Percentiles rank a stretch among this genome's conserved stretches.
Conservation (phyloP, 1,140 invertebrate genomes). For the Cotesia glomerata region DNA sequence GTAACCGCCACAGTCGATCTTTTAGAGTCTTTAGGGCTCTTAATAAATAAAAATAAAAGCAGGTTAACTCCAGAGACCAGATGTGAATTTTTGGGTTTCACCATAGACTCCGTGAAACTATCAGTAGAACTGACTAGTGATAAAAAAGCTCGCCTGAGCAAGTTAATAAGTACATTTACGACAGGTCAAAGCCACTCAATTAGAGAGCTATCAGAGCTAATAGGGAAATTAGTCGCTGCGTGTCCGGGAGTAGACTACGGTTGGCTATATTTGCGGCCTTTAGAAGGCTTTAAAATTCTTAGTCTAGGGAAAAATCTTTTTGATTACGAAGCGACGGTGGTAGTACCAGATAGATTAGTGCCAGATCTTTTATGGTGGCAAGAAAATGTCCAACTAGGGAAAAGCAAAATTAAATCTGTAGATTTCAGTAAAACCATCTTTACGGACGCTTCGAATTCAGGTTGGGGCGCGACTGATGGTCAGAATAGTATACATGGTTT, state of each 20-base stretch:
- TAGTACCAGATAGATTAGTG: neutral
- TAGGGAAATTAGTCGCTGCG: neutral
- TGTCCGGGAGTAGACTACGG: neutral
- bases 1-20: neutral
- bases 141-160: neutral
- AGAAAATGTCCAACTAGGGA: neutral
- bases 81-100: constrained; percentile 16
- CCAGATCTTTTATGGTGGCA: constrained; percentile 1
- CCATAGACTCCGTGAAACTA: neutral
- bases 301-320: neutral
- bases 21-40: constrained; percentile 2
- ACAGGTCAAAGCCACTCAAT: neutral
- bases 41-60: constrained; percentile 3
- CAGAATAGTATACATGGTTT: neutral
- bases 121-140: constrained; percentile 2
- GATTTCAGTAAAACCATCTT: constrained; percentile 10
- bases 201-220: neutral
- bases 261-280: neutral
- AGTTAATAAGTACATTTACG: neutral
- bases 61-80: neutral
- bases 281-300: neutral
- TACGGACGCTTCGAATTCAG: constrained; percentile 9
- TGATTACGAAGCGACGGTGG: neutral
- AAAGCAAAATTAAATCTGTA: neutral
- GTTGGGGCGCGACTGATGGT: neutral